Base-by-base conservation (phyloP, 1,140 invertebrate genomes). In the Drosophila orena region DNA sequence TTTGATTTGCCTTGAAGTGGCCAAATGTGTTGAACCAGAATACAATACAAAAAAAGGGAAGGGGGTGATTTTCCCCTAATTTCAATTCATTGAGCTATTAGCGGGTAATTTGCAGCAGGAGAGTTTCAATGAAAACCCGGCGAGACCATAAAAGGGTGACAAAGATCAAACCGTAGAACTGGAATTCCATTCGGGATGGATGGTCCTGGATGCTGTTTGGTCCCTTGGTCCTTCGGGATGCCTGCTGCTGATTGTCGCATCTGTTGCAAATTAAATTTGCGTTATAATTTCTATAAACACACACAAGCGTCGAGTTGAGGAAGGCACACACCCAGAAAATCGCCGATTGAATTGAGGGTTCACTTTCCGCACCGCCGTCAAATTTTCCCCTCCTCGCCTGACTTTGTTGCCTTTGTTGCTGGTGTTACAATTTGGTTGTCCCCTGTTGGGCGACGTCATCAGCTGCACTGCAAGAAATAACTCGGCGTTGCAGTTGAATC, bases 181-280 rank as follows among this genome's bases (percentile, higher is more conserved):
- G 71, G 57, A 76, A 74, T 58, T 57, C 53, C 14, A 22, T 11
- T 44, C 34, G 56, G 42, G 44, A 47, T 54, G 47, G 40, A 42
- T 55, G 50, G 37, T 34, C 14, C 43, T 38, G 62, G 59, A 73
- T 70, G 54, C 64, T 65, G 62, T 56, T 68, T 46, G 66, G 56
- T 49, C 40, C 60, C 56, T 68, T 46, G 58, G 56, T 49, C 47
- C 61, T 85, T 56, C 17, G 56, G 43, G 60, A 57, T 68, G 73
- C 74, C 24, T 20, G 60, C 46, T 76, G 55, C 79, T 78, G 80
- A 83, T 83, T 83, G 78, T 79, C 85, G 81, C 90, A 91, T 91
- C 90, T 91, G 90, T 91, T 91, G 90, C 90, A 91, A 91, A 91
- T 91, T 91, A 91, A 91, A 90, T 86, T 85, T 78, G 77, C 77